Conservation (phyloP, 2,113 vertebrate genomes). For the Pipa parva region DNA sequence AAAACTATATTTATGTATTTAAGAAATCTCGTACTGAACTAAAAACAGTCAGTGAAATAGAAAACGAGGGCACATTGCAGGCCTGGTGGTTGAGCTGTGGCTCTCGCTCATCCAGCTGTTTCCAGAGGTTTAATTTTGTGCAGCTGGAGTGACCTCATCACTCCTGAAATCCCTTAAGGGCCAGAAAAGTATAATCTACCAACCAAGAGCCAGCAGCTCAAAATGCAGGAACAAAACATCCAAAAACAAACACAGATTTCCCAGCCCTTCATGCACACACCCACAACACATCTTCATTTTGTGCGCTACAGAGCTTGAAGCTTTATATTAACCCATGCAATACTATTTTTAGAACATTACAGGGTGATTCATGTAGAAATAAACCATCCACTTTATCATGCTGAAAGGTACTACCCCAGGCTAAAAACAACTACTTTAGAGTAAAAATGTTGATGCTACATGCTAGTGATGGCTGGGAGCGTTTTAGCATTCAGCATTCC, state of each 20-base stretch:
- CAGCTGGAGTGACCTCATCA: conserved; percentile 40
- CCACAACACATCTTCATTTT: neutral
- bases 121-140: conserved; percentile 41
- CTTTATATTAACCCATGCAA: conserved; percentile 3
- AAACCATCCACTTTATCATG: no score
- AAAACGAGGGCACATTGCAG: conserved; percentile 15
- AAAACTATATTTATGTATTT: neutral
- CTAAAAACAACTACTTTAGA: no score
- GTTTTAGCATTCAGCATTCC: no score
- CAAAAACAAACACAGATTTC: conserved; percentile 24
- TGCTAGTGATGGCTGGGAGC: no score
- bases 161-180: conserved; percentile 28
- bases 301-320: neutral
- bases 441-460: no score
- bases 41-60: conserved; percentile 8
- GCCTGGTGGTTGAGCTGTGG: conserved; percentile 35
- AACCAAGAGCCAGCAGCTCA: conserved; percentile 26
- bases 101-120: conserved; percentile 36
- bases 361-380: no score
- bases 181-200: conserved; percentile 31
- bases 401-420: no score
- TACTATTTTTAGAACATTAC: no score
- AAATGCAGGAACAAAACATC: conserved; percentile 30
- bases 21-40: neutral
- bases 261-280: conserved; percentile 1